Evolutionary conservation across 2,888 invertebrate species (phyloP).

Genomic region (Charanyca ferruginea): DNA sequence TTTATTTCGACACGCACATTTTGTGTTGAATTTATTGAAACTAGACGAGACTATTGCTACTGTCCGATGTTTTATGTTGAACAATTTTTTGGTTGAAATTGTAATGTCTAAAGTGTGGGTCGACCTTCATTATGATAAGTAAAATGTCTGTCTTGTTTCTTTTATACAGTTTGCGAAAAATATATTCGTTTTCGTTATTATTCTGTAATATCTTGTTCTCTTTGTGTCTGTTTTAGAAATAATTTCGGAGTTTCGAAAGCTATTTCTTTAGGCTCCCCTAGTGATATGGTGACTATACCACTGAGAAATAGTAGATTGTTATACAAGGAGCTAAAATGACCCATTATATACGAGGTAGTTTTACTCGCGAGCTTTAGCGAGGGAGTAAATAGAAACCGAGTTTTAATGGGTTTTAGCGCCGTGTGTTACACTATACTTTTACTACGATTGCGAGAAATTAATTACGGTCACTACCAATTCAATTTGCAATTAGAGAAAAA

Average conservation of each 20-base stretch:
- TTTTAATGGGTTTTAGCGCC: no score
- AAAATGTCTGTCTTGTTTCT: constrained; percentile 6
- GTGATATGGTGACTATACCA: no score
- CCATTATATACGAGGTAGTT: no score
- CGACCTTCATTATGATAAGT: neutral
- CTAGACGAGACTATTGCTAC: constrained; percentile 19
- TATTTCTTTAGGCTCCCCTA: no score
- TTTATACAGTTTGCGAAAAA: neutral
- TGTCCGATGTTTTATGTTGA: constrained; percentile 3
- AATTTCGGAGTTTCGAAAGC: neutral
- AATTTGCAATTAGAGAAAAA: no score
- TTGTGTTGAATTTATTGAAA: constrained; percentile 46
- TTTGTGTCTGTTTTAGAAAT: neutral
- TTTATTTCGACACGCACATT: constrained; percentile 45
- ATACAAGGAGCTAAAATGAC: no score
- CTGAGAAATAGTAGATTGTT: no score
- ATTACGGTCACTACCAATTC: no score
- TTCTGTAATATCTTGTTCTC: constrained; percentile 2
- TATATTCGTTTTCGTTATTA: constrained; percentile 7
- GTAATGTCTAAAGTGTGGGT: constrained; percentile 12
- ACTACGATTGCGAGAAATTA: no score
- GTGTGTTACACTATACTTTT: no score
- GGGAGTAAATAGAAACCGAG: no score
- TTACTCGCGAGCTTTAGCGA: no score
- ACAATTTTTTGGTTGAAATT: constrained; percentile 13